A percentile compares a stretch with the other conserved stretches of the same genome.
These are phyloP conservation scores for Drosophila mettleri DNA, from an alignment of 2,888 invertebrate genomes.

Conservation along the genomic window DNA sequence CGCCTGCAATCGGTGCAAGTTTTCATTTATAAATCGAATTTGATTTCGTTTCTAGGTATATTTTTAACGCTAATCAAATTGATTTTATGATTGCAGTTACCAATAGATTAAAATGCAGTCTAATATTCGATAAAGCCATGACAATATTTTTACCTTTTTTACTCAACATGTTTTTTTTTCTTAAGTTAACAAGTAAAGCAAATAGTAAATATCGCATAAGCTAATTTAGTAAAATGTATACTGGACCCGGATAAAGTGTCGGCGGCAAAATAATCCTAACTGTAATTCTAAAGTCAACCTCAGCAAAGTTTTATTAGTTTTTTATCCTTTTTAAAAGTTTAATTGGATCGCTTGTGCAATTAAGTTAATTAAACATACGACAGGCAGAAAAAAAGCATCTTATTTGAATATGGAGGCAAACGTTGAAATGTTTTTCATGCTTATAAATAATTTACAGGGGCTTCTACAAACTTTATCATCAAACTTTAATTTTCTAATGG, in stretches of 20 bases:
- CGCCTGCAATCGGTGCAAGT: conserved; percentile 9
- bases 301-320: conserved; percentile 35
- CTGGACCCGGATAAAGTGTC: conserved; percentile 15
- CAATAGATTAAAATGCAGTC: neutral
- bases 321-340: conserved; percentile 47
- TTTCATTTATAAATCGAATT: conserved; percentile 11
- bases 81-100: neutral
- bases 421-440: conserved; percentile 9
- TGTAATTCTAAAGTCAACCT: conserved; percentile 57
- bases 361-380: conserved; percentile 65
- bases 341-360: conserved; percentile 54
- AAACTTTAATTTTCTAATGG: conserved; percentile 1
- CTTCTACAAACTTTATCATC: neutral
- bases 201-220: neutral
- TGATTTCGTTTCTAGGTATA: conserved; percentile 27
- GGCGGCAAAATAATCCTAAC: conserved; percentile 43
- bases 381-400: conserved; percentile 38
- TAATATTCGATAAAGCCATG: neutral
- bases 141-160: neutral
- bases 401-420: conserved; percentile 44
- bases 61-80: conserved; percentile 18
- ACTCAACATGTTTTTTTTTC: neutral
- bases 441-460: conserved; percentile 17
- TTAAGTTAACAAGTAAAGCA: no score
- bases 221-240: neutral